These are phyloP conservation scores for Andrena haemorrhoa DNA, from an alignment of 2,888 invertebrate species.

Conservation along the genomic window DNA sequence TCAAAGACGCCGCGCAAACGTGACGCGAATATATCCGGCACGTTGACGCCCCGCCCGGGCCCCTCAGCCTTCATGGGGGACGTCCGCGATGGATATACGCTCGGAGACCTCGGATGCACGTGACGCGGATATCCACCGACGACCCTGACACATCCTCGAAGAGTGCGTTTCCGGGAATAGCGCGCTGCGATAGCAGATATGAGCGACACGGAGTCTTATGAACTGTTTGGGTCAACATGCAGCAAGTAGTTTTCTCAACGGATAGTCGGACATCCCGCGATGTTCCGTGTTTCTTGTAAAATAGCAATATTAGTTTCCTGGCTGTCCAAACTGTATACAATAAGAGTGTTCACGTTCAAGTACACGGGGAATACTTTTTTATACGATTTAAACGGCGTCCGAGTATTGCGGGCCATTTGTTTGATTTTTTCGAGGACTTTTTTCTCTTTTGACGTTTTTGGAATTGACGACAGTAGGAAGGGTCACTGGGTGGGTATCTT, in stretches of 20 bases:
- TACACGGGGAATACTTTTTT: too few relatives aligned
- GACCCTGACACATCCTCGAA: constrained; percentile 49
- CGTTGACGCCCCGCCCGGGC: not conserved
- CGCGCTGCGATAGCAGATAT: not conserved
- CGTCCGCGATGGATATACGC: constrained; percentile 27
- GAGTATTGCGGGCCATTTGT: not conserved
- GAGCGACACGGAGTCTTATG: not conserved
- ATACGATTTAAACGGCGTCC: too few relatives aligned
- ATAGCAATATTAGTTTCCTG: too few relatives aligned
- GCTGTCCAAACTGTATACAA: too few relatives aligned
- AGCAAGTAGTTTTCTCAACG: constrained; percentile 5
- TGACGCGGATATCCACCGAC: constrained; percentile 48
- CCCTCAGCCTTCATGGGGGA: not conserved
- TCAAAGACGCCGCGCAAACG: constrained; percentile 41
- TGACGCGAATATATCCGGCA: constrained; percentile 45
- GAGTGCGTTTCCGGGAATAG: constrained; percentile 32
- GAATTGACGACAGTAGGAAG: constrained; percentile 17
- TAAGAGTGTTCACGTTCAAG: too few relatives aligned
- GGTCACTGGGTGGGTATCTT: not conserved
- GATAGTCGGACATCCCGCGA: not conserved
- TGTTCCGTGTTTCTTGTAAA: too few relatives aligned
- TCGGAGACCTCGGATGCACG: constrained; percentile 36
- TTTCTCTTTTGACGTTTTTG: not conserved
- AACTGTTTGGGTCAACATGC: not conserved
- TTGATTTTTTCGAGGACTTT: not conserved